phyloP scores from a whole-genome alignment of 2,797 vertebrate genomes.

The Platalea minor region DNA sequence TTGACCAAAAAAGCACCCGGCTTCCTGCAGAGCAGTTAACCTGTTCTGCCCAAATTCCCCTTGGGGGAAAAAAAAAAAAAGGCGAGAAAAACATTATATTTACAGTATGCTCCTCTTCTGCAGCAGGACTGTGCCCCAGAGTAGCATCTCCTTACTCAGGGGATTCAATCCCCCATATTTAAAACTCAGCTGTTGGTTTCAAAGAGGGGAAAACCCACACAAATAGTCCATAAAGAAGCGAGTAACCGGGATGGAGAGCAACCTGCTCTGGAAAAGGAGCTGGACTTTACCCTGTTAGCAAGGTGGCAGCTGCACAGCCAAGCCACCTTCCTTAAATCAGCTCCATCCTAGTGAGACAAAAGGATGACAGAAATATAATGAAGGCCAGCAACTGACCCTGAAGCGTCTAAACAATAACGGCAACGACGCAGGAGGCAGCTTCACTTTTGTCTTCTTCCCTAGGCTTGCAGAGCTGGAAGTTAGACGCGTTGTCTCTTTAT shows the following conservation, averaged over 20 bases:
- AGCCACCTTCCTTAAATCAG: background rate
- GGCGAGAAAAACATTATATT: background rate
- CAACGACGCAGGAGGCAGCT: background rate
- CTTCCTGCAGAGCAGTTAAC: background rate
- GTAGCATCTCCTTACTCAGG: background rate
- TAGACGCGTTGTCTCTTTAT: background rate
- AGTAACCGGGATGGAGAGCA: background rate
- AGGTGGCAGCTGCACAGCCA: background rate
- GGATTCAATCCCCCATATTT: background rate
- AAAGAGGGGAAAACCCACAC: background rate
- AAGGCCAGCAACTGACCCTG: constrained; percentile 5
- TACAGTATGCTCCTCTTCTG: background rate
- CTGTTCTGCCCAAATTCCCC: background rate
- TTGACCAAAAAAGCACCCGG: background rate
- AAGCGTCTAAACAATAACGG: background rate
- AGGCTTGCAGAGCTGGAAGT: background rate
- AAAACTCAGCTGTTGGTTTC: background rate
- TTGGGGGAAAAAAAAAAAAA: background rate
- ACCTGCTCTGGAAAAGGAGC: background rate
- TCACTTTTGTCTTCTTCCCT: constrained; percentile 7
- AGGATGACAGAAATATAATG: background rate
- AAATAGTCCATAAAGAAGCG: background rate
- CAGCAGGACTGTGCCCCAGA: background rate
- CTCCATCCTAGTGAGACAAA: background rate
- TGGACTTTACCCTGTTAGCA: background rate